Evolutionary conservation across 2,113 vertebrate species (phyloP).

Genomic region (Misgurnus mizolepis): DNA sequence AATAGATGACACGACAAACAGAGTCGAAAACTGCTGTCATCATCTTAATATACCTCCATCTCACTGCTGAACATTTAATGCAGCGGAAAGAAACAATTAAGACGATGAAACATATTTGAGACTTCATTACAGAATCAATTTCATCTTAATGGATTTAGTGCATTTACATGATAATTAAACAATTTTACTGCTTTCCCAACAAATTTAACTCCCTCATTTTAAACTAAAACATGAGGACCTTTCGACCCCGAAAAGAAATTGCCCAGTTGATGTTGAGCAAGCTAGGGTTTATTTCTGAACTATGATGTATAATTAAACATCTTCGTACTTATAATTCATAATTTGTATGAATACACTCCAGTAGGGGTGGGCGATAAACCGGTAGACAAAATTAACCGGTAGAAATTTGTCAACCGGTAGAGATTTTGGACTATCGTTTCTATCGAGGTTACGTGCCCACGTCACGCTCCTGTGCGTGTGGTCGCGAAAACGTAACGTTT

Average conservation of each 20-base stretch:
- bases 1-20: background rate
- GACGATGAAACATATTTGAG: background rate
- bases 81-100: constrained; percentile 14
- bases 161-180: background rate
- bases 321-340: background rate
- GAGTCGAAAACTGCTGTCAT: background rate
- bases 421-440: too few species aligned
- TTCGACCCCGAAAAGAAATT: background rate
- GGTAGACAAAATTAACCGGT: too few species aligned
- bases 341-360: background rate
- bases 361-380: too few species aligned
- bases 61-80: background rate
- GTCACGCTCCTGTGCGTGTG: too few species aligned
- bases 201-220: background rate
- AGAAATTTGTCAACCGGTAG: too few species aligned
- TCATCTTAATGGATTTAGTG: background rate
- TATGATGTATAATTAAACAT: background rate
- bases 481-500: too few species aligned
- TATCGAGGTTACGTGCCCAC: too few species aligned
- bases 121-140: background rate
- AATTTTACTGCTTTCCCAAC: background rate
- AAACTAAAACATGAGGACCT: background rate
- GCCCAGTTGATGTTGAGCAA: background rate
- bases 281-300: background rate
- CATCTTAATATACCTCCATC: background rate